Percentiles rank a stretch among this genome's conserved stretches.
phyloP scores from a whole-genome alignment of 2,888 invertebrate genomes.

The Ennomos quercinarius region DNA sequence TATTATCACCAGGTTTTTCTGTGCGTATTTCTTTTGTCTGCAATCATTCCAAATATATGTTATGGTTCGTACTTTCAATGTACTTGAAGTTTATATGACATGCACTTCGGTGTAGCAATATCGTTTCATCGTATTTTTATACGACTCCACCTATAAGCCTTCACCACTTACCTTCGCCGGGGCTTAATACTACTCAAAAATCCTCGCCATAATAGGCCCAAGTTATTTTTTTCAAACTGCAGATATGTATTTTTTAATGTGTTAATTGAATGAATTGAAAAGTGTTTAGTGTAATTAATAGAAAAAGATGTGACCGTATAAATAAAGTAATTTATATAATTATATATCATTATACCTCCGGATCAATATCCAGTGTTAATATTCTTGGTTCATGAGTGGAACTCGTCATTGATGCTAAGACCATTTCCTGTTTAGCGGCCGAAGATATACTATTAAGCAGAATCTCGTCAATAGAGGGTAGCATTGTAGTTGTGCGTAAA shows the following conservation, averaged over 20 bases:
- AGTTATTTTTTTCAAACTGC: conserved; percentile 36
- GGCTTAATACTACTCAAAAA: conserved; percentile 36
- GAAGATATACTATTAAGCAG: conserved; percentile 87
- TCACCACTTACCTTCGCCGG: conserved; percentile 70
- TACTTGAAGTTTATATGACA: conserved; percentile 7
- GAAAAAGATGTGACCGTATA: conserved; percentile 28
- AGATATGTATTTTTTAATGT: conserved; percentile 31
- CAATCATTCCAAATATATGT: conserved; percentile 52
- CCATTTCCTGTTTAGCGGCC: conserved; percentile 86
- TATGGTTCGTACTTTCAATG: conserved; percentile 31
- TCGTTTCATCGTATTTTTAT: conserved; percentile 19
- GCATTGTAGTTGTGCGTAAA: conserved; percentile 84
- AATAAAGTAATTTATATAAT: conserved; percentile 41
- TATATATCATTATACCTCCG: conserved; percentile 83
- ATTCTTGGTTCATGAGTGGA: conserved; percentile 83
- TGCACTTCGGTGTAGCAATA: conserved; percentile 19
- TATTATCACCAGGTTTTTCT: conserved; percentile 74
- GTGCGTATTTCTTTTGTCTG: conserved; percentile 85
- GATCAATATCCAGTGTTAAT: conserved; percentile 87
- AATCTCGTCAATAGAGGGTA: conserved; percentile 86
- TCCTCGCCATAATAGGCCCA: conserved; percentile 42
- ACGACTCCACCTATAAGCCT: conserved; percentile 41
- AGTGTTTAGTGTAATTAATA: conserved; percentile 36
- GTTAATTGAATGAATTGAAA: conserved; percentile 19
- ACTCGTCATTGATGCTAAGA: conserved; percentile 81